Conservation (phyloP, 2,888 invertebrate genomes). For the Xylota segnis region DNA sequence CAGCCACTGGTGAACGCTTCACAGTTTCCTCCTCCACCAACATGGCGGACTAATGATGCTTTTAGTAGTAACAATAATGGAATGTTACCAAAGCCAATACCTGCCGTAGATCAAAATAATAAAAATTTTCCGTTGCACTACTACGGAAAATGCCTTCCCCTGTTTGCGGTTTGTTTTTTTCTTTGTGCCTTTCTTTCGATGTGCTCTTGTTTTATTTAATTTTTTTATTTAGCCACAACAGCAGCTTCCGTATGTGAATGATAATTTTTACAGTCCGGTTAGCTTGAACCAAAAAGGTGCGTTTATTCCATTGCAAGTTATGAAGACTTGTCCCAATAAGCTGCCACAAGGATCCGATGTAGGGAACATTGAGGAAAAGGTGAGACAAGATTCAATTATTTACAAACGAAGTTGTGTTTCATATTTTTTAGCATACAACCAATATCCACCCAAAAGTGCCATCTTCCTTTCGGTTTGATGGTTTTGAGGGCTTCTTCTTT, state of each 20-base stretch:
- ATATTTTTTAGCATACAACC: no score
- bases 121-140: slow-evolving; percentile 56
- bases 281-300: slow-evolving; percentile 81
- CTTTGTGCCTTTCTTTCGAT: not conserved
- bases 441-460: no score
- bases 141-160: slow-evolving; percentile 62
- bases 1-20: slow-evolving; percentile 70
- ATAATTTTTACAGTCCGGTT: slow-evolving; percentile 75
- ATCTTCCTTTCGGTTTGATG: no score
- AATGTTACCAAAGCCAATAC: not conserved
- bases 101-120: slow-evolving; percentile 33
- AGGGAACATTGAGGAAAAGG: slow-evolving; percentile 66
- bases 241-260: slow-evolving; percentile 69
- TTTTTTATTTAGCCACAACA: slow-evolving; percentile 64
- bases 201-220: slow-evolving; percentile 5
- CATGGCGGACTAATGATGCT: slow-evolving; percentile 42
- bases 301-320: slow-evolving; percentile 86
- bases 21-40: slow-evolving; percentile 65
- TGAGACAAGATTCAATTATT: slow-evolving; percentile 27
- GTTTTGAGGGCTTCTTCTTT: no score
- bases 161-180: slow-evolving; percentile 57
- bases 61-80: slow-evolving; percentile 35
- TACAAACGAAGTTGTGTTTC: not conserved
- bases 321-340: slow-evolving; percentile 81
- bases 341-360: slow-evolving; percentile 38